These are phyloP conservation scores for Drosophila guanche DNA, from an alignment of 1,140 invertebrate genomes.

Conservation along the genomic window DNA sequence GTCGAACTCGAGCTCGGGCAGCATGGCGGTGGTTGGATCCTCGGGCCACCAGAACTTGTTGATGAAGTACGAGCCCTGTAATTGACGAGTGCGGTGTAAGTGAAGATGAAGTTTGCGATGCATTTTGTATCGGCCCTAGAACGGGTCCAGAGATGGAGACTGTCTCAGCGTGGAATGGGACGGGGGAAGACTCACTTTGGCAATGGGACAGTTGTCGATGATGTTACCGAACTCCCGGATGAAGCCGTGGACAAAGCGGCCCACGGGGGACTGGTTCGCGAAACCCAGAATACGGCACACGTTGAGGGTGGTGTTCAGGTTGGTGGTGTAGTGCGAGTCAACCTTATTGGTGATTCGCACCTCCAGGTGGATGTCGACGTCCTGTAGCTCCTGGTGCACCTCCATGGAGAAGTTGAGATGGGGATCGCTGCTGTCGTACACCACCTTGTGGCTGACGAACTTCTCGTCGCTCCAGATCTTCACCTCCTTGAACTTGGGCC, in stretches of 20 bases:
- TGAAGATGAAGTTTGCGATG: conserved; percentile 25
- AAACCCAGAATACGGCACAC: conserved; percentile 67
- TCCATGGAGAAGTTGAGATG: conserved; percentile 75
- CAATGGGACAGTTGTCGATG: conserved; percentile 67
- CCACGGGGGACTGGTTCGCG: conserved; percentile 68
- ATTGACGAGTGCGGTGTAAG: conserved; percentile 47
- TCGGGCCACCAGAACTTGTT: conserved; percentile 82
- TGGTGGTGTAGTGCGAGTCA: conserved; percentile 59
- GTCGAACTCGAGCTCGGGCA: conserved; percentile 75
- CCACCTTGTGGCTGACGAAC: conserved; percentile 61
- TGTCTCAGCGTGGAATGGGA: background rate
- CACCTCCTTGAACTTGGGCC: conserved; percentile 71
- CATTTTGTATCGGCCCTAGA: conserved; percentile 62
- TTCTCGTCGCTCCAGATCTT: conserved; percentile 79
- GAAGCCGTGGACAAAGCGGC: conserved; percentile 60
- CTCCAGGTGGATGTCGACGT: conserved; percentile 68
- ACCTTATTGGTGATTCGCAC: conserved; percentile 59
- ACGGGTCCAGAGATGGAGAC: conserved; percentile 21
- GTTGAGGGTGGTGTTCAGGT: conserved; percentile 67
- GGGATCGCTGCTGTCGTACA: conserved; percentile 66
- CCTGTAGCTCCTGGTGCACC: conserved; percentile 65
- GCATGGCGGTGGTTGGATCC: conserved; percentile 67
- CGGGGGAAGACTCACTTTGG: conserved; percentile 54
- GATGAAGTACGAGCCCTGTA: conserved; percentile 77
- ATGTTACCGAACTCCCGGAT: conserved; percentile 73